Base-by-base conservation (phyloP, 2,888 invertebrate genomes). In the Lasioglossum oenotherae region DNA sequence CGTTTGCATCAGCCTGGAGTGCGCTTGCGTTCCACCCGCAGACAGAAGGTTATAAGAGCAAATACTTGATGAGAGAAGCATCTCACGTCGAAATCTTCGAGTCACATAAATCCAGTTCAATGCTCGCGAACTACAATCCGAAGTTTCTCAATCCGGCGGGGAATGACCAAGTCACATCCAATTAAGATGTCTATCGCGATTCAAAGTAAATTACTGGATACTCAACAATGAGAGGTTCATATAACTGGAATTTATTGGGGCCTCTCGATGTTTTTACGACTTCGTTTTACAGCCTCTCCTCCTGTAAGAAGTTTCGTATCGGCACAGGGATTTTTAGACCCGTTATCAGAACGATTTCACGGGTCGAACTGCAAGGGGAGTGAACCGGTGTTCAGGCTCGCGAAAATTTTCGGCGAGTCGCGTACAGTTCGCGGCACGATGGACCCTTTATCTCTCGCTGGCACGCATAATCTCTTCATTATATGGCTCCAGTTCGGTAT, bases 391-490 rank as follows among this genome's bases (percentile, higher is more conserved):
- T 35, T 27, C n/a, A 8, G 69, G 67, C 19, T 31, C 79, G 49
- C 35, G 77, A 85, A 86, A 86, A 78, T 81, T 78, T 35, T 31
- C 60, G 27, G 23, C 23, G 57, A 57, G 31, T 27, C 60, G 14
- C 79, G 77, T 1, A n/a, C 57, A 1, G 76, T 87, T 81, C 80
- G 73, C 38, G 69, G 23, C 4, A 23, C 41, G 14, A n/a, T n/a
- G n/a, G n/a, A 57, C 12, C 44, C 4, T 35, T 79, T 79, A 85
- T 81, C 74, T 73, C 19, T 44, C 35, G 46, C 53, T 78, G 74
- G 44, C 69, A 67, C 72, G 76, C 78, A 75, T 89, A 90, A 92
- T 91, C 82, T 80, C 89, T 88, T 91, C 86, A 87, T 91, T 88
- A 88, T 84, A 89, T 60, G 76, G 31, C 41, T 78, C 41, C 38